Evolutionary conservation across 2,113 vertebrate genomes (phyloP), one percentile per base, ranked within the genome.

Genomic region (Fregata magnificens): DNA sequence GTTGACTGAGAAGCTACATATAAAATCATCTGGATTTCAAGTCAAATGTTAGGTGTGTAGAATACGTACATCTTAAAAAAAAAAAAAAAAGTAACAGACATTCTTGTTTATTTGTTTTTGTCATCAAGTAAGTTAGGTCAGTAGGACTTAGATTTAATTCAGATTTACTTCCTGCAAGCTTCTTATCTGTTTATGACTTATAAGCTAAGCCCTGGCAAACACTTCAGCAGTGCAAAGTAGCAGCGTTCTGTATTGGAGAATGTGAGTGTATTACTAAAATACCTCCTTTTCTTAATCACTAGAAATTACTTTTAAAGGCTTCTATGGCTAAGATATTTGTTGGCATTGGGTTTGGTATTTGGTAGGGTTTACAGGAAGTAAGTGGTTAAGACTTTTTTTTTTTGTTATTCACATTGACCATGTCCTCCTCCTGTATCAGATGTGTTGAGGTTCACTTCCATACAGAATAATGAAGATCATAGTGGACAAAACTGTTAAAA

Each of bases 91-190:
- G 32, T 3, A 49, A 26, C 19, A 58, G 26, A 20, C 1, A 0
- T 55, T 63, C 44, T 45, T 44, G 15, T 40, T 65, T 85, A 19
- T 50, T 93, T 86, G 28, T 28, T 95, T 94, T 63, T 82, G 17
- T 67, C 55, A 85, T 85, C 29, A 67, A 19, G 6, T 53, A 36
- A 61, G 28, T 79, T 59, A n/a, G 40, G 6, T 67, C 52, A 76
- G 34, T 31, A 82, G 10, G 74, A 52, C 31, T 55, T 61, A 58
- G 63, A 69, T 65, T 90, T 88, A 36, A 26, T 56, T 47, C 61
- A 49, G 31, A 62, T 93, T 86, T 93, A 20, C 36, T 76, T 84
- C 36, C n/a, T 88, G 20, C 24, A 86, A 65, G 24, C 40, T 92
- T 16, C 34, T 95, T 84, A n/a, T 63, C 63, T 70, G 21, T 8